These are phyloP conservation scores for Thalassophryne amazonica DNA, from an alignment of 2,797 vertebrate species.

Conservation along the genomic window DNA sequence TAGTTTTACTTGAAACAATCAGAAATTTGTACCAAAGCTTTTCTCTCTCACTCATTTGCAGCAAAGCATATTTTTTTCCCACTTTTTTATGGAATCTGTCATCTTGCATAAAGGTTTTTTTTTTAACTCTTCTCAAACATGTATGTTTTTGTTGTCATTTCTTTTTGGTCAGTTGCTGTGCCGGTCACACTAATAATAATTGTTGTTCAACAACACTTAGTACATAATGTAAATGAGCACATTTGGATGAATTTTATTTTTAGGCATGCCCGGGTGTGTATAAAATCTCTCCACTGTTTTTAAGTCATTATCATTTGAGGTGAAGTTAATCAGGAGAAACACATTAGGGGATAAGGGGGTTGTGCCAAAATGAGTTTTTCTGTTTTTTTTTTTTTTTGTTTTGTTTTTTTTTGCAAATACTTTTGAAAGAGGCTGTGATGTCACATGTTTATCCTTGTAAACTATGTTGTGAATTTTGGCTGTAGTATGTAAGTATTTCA, in stretches of 20 bases:
- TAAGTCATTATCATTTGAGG: neutral
- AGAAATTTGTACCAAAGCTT: conserved; percentile 37
- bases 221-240: conserved; percentile 4
- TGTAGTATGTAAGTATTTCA: neutral
- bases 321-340: neutral
- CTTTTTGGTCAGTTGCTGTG: neutral
- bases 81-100: neutral
- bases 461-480: neutral
- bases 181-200: neutral
- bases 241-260: neutral
- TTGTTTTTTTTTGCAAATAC: neutral
- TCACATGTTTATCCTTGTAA: neutral
- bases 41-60: no score
- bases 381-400: neutral
- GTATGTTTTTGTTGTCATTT: neutral
- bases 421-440: neutral
- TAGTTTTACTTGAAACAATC: conserved; percentile 12
- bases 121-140: neutral
- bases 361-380: conserved; percentile 38
- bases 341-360: neutral
- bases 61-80: neutral
- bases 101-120: neutral
- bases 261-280: neutral
- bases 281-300: neutral
- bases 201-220: neutral